phyloP scores from a whole-genome alignment of 2,888 invertebrate species.

The Drosophila monieri region DNA sequence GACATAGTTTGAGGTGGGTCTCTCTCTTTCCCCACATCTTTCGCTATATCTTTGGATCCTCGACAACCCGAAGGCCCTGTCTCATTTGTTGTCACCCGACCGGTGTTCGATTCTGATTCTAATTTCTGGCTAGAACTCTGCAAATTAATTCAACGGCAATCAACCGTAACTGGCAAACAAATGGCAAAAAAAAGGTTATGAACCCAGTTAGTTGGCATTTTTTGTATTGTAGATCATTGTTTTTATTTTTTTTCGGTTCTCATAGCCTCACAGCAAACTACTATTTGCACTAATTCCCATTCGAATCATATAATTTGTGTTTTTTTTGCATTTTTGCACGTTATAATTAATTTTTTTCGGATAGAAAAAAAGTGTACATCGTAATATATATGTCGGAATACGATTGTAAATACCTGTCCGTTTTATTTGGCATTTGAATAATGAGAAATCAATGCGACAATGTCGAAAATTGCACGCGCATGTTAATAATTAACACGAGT shows the following conservation, averaged over 20 bases:
- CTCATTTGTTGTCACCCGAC: constrained; percentile 14
- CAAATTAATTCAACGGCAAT: constrained; percentile 72
- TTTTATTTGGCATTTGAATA: constrained; percentile 16
- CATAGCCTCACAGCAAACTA: constrained; percentile 25
- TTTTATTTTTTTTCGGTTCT: constrained; percentile 46
- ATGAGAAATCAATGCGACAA: constrained; percentile 53
- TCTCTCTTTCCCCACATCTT: constrained; percentile 12
- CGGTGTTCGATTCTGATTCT: constrained; percentile 4
- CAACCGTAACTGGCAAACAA: constrained; percentile 65
- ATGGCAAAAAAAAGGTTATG: constrained; percentile 52
- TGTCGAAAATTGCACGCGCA: constrained; percentile 39
- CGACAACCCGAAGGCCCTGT: neutral
- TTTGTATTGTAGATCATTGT: constrained; percentile 41
- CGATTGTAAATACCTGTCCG: constrained; percentile 6
- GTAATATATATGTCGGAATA: constrained; percentile 9
- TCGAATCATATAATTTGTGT: constrained; percentile 47
- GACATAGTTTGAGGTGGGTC: constrained; percentile 56
- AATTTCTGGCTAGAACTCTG: constrained; percentile 53
- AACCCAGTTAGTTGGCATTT: constrained; percentile 35
- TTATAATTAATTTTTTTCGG: constrained; percentile 53
- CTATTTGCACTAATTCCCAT: constrained; percentile 50
- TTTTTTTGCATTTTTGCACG: constrained; percentile 67
- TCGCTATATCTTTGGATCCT: constrained; percentile 2
- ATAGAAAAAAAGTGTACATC: constrained; percentile 13
- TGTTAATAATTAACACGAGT: constrained; percentile 18